phyloP scores from a whole-genome alignment of 2,888 invertebrate species.

The Coelinius sp. region DNA sequence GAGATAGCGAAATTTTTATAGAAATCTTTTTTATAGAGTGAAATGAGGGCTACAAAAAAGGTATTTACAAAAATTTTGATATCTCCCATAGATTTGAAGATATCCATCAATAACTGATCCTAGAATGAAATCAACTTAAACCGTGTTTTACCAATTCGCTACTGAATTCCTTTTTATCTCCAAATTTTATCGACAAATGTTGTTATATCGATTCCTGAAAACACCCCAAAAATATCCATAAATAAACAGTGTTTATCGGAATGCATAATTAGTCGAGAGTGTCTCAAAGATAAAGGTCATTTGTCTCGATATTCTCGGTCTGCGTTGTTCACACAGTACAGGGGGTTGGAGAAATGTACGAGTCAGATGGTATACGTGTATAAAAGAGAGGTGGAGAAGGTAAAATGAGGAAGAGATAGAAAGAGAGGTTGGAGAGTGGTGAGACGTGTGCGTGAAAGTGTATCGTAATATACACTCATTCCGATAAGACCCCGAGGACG shows the following conservation, averaged over 20 bases:
- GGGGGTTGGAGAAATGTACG: background rate
- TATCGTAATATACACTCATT: conserved; percentile 58
- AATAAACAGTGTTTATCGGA: conserved; percentile 5
- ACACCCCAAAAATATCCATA: background rate
- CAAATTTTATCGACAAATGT: background rate
- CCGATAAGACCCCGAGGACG: conserved; percentile 55
- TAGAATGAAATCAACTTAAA: too few species aligned
- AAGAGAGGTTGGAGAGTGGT: conserved; percentile 9
- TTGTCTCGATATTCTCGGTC: conserved; percentile 32
- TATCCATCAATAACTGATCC: too few species aligned
- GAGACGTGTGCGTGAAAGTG: conserved; percentile 43
- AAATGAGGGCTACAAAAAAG: too few species aligned
- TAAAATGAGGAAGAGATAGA: conserved; percentile 2
- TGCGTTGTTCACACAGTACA: background rate
- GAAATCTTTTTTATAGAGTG: too few species aligned
- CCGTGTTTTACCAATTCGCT: too few species aligned
- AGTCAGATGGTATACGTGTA: background rate
- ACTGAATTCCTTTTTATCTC: too few species aligned
- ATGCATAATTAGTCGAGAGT: conserved; percentile 27
- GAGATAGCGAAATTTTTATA: too few species aligned
- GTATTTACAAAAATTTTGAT: too few species aligned
- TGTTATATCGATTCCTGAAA: background rate
- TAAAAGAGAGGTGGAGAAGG: conserved; percentile 11
- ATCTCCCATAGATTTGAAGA: too few species aligned
- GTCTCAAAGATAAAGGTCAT: conserved; percentile 35